A percentile compares a stretch with the other conserved stretches of the same genome.
Evolutionary conservation across 30 jellyfish, hydroid and myxozoan species (phyloP).

Genomic region (Nemopilema nomurai): DNA sequence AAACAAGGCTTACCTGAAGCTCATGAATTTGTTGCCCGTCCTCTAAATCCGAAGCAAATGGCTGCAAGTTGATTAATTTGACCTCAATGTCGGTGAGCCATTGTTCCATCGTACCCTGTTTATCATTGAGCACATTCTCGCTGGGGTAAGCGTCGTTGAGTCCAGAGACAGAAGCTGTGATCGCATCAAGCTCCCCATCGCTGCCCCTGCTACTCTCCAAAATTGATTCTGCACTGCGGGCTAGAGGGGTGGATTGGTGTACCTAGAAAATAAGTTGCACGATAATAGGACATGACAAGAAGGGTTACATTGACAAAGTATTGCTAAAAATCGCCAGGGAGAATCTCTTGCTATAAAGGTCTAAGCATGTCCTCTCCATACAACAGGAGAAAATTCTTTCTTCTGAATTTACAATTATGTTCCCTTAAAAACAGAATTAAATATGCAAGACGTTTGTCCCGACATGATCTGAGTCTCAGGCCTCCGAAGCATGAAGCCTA

Average conservation of each 20-base stretch:
- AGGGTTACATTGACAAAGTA: no score
- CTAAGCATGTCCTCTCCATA: no score
- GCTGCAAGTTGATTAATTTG: conserved; percentile 72
- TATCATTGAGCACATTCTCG: neutral
- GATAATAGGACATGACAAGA: neutral
- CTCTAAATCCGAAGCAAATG: conserved; percentile 67
- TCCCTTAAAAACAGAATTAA: no score
- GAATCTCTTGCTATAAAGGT: no score
- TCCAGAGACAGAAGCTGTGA: neutral
- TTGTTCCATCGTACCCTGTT: conserved; percentile 63
- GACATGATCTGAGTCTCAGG: no score
- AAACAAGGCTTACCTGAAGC: conserved; percentile 42
- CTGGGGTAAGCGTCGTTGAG: neutral
- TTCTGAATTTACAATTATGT: no score
- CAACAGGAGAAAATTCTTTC: no score
- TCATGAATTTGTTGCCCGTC: conserved; percentile 38
- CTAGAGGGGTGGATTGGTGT: neutral
- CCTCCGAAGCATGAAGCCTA: no score
- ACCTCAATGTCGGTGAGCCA: conserved; percentile 88
- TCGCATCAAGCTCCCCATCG: neutral
- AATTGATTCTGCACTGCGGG: neutral
- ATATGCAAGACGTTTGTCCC: no score
- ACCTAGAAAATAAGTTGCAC: neutral
- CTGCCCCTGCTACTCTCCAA: neutral
- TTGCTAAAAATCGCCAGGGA: no score